phyloP scores from a whole-genome alignment of 1,140 invertebrate species.

The Drosophila grimshawi region DNA sequence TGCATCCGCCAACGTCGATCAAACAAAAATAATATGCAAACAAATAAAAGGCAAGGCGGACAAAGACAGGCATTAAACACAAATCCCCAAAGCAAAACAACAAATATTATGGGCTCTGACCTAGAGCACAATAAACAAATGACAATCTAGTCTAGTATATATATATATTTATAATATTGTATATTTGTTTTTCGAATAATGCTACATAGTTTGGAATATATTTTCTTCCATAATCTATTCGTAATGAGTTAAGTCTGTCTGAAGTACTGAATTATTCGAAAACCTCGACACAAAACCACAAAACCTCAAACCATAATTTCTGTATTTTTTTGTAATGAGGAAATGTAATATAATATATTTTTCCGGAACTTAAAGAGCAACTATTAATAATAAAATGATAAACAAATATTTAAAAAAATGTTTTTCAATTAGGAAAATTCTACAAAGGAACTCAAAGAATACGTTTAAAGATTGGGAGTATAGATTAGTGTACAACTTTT shows the following conservation, averaged over 20 bases:
- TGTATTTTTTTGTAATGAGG: background rate
- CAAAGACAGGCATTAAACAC: constrained; percentile 29
- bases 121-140: constrained; percentile 57
- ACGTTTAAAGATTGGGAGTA: too few species aligned
- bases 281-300: background rate
- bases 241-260: background rate
- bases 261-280: background rate
- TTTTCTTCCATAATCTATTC: constrained; percentile 41
- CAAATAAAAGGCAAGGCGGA: constrained; percentile 36
- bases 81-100: constrained; percentile 26
- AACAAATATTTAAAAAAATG: background rate
- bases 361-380: background rate
- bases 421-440: background rate
- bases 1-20: constrained; percentile 34
- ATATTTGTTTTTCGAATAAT: background rate
- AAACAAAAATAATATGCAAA: constrained; percentile 52
- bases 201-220: constrained; percentile 27
- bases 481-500: too few species aligned
- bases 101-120: constrained; percentile 49
- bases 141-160: constrained; percentile 5
- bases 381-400: background rate
- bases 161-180: background rate
- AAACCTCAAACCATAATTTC: background rate
- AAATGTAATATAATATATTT: background rate
- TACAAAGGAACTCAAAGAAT: too few species aligned